Conservation (phyloP, 2,113 vertebrate genomes). For the Colius striatus region DNA sequence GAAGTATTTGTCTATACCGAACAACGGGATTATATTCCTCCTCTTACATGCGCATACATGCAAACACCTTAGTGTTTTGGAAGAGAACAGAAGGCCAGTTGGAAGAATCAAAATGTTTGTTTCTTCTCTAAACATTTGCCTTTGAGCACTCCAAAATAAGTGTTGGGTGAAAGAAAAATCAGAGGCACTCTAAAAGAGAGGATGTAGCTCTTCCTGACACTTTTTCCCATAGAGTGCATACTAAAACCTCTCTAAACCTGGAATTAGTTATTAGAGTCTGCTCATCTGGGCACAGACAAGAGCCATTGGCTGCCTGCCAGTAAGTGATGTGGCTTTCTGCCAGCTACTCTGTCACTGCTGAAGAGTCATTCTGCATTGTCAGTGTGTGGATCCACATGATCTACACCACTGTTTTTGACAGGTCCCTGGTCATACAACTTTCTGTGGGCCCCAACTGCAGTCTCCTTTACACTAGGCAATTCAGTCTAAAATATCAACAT, state of each 20-base stretch:
- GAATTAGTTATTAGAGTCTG: neutral
- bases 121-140: neutral
- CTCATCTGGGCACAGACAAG: neutral
- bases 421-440: neutral
- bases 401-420: neutral
- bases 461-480: neutral
- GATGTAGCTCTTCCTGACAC: neutral
- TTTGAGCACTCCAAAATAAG: neutral
- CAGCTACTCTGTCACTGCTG: neutral
- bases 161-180: neutral
- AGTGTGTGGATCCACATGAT: accelerated
- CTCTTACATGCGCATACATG: neutral
- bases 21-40: neutral
- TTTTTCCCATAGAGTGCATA: neutral
- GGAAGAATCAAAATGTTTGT: neutral
- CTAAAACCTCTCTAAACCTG: neutral
- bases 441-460: neutral
- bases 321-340: neutral
- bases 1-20: neutral
- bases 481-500: neutral
- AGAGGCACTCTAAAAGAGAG: neutral
- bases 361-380: neutral
- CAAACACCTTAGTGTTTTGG: neutral
- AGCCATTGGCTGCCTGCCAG: neutral
- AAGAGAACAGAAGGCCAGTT: neutral